Evolutionary conservation across 2,888 invertebrate species (phyloP).

Genomic region (Phorcus lineatus): DNA sequence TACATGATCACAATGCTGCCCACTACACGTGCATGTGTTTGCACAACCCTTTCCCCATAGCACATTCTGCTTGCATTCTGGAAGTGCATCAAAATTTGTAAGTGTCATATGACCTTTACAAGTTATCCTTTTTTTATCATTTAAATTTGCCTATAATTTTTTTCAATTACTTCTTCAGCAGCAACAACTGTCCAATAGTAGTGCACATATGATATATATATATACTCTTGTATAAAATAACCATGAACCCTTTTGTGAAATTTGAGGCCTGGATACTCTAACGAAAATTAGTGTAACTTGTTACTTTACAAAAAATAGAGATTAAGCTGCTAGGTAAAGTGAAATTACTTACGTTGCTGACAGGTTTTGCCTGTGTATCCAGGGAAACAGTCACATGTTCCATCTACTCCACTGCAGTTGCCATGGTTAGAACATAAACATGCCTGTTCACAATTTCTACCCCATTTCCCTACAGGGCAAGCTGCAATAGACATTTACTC

Average conservation of each 20-base stretch:
- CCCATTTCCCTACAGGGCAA: conserved; percentile 63
- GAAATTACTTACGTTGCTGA: conserved; percentile 44
- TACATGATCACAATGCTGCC: conserved; percentile 51
- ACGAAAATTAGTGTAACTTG: too few relatives aligned
- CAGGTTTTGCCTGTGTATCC: conserved; percentile 63
- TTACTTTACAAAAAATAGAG: too few relatives aligned
- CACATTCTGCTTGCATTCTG: conserved; percentile 49
- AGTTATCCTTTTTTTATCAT: too few relatives aligned
- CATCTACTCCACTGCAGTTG: conserved; percentile 63
- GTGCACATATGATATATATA: too few relatives aligned
- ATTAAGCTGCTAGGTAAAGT: too few relatives aligned
- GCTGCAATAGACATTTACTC: conserved; percentile 46
- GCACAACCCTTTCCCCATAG: conserved; percentile 53
- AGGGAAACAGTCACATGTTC: conserved; percentile 62
- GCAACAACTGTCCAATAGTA: too few relatives aligned
- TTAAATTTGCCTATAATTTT: too few relatives aligned
- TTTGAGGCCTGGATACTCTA: too few relatives aligned
- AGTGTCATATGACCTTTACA: too few relatives aligned
- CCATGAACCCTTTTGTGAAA: too few relatives aligned
- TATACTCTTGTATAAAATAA: too few relatives aligned
- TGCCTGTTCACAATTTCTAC: conserved; percentile 56
- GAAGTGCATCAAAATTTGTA: conserved; percentile 19
- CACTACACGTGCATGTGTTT: conserved; percentile 46
- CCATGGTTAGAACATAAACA: conserved; percentile 65
- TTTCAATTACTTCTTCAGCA: too few relatives aligned